These are phyloP conservation scores for Petrocephalus sullivani DNA, from an alignment of 2,797 vertebrate species.

Conservation along the genomic window DNA sequence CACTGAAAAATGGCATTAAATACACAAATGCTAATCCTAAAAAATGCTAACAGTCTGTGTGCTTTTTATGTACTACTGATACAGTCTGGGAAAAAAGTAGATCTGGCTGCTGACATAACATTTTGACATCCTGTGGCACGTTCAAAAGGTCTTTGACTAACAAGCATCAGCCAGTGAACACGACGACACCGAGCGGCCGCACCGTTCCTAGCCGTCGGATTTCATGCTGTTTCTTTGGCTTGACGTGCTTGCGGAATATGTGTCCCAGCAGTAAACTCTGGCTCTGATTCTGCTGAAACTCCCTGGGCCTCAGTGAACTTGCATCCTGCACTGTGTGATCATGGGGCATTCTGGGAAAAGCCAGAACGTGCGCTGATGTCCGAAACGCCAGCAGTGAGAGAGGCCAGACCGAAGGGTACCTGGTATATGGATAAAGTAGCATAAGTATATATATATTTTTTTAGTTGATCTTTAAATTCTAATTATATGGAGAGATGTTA, in stretches of 20 bases:
- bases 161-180: not conserved
- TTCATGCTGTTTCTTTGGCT: slow-evolving; percentile 93
- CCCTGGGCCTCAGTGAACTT: slow-evolving; percentile 45
- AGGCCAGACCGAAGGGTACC: slow-evolving; percentile 78
- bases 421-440: slow-evolving; percentile 33
- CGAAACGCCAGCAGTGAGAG: slow-evolving; percentile 81
- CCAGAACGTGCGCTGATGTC: slow-evolving; percentile 64
- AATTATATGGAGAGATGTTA: not conserved
- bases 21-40: too few species aligned
- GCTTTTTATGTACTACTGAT: too few species aligned
- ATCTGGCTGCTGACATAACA: not conserved
- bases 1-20: too few species aligned
- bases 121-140: not conserved
- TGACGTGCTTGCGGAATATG: slow-evolving; percentile 82
- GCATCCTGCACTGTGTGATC: not conserved
- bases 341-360: slow-evolving; percentile 60
- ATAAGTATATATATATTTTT: too few species aligned
- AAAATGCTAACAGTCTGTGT: too few species aligned
- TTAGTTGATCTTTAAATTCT: not conserved
- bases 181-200: not conserved
- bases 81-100: too few species aligned
- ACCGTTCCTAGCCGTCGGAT: slow-evolving; percentile 72
- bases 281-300: slow-evolving; percentile 72
- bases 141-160: not conserved
- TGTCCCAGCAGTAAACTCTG: slow-evolving; percentile 78